Base-by-base conservation (phyloP, 2,797 vertebrate genomes). In the Australoheros facetus region DNA sequence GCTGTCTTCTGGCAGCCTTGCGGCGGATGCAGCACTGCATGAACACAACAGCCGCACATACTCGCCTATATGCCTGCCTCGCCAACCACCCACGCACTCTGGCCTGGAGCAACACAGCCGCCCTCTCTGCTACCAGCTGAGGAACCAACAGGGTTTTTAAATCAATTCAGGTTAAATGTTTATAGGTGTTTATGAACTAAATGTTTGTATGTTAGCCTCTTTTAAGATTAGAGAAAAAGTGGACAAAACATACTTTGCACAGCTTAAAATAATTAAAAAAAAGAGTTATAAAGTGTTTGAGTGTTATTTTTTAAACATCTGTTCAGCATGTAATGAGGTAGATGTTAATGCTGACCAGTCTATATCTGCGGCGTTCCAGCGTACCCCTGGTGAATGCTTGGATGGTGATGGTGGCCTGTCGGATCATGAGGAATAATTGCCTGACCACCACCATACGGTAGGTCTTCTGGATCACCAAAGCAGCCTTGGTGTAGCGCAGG, bases 11-110 rank as follows among this genome's bases (percentile, higher is more conserved):
- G 0, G 96, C 96, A 0, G 77, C 90, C 3, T 60, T 82, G n/a
- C 96, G 94, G 4, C 97, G 95, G 30, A 84, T 91, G n/a, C 96
- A 97, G 84, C 96, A 95, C 92, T 97, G 96, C 89, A 94, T 82
- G 83, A 94, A 91, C 73, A 96, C 71, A 72, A 93, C 90, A 0
- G 95, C 94, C 0, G 75, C 58, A 1, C 78, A 87, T 1, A 96
- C 58, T 0, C 88, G 92, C 54, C 51, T 4, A 37, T 93, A 97
- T 3, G 1, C 42, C 30, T 3, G 73, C 14, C 88, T 89, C 9
- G 94, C 95, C 87, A 95, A 56, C 96, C 96, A 97, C 55, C 95
- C 95, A 14, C 96, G 92, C 54, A 95, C 94, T 0, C 73, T 78
- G 0, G 94, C 92, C 90, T 96, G 96, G 17, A 96, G 73, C 78